Evolutionary conservation across 2,113 vertebrate genomes (phyloP).

Genomic region (Saguinus midas): DNA sequence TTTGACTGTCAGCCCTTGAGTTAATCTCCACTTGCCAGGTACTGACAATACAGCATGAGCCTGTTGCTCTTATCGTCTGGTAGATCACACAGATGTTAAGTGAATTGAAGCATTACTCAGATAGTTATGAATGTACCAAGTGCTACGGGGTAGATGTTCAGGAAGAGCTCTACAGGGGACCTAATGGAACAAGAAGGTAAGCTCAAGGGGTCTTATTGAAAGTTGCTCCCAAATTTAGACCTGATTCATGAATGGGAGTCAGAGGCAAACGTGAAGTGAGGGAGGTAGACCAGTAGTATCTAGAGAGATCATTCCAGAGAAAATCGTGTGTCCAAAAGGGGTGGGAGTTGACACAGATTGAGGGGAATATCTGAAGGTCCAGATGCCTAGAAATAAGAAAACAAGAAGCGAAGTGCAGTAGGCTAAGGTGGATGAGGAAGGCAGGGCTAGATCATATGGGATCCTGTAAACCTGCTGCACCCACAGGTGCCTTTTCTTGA

Average conservation of each 20-base stretch:
- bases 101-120: background rate
- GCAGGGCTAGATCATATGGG: background rate
- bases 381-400: background rate
- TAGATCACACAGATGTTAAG: background rate
- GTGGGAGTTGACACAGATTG: no score
- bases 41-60: accelerated
- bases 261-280: background rate
- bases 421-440: background rate
- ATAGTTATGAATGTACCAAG: background rate
- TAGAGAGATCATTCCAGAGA: background rate
- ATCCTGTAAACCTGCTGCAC: background rate
- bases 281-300: background rate
- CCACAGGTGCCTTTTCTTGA: background rate
- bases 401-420: no score
- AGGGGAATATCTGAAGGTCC: background rate
- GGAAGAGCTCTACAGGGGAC: background rate
- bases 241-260: background rate
- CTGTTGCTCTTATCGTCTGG: accelerated
- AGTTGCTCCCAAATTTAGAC: background rate
- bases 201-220: background rate
- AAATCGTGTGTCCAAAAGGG: background rate
- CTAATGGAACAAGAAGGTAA: accelerated
- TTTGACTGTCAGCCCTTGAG: background rate
- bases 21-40: accelerated
- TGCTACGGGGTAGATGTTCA: accelerated